Base-by-base conservation (phyloP, 1,140 invertebrate species). In the Pararge aegeria region DNA sequence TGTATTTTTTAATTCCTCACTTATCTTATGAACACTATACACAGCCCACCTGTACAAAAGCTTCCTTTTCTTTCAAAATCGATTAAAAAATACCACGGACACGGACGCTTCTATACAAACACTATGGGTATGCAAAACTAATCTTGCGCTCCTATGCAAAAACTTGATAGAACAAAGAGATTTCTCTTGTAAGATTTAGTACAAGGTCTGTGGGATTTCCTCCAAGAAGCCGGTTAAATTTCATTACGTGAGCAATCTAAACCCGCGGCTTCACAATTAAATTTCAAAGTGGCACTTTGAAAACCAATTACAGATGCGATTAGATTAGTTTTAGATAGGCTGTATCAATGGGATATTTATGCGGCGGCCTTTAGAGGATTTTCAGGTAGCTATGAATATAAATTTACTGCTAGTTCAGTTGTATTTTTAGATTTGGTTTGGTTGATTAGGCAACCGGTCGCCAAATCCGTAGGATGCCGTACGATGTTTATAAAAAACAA, bases 261-360 rank as follows among this genome's bases (percentile, higher is more conserved):
- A 40, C 42, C 51, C 24, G 49, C 49, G 49, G 27, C 10, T 19
- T 48, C 52, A 48, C 51, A 55, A 61, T 61, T 55, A 61, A 55
- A 49, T 54, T 55, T 61, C 51, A 61, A 61, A 54, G 29, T 34
- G 44, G 51, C 51, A 37, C 58, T 55, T 42, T 18, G 27, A 40
- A 40, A 61, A 53, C 24, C 42, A 55, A 60, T 60, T 55, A 61
- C 30, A 55, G 38, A 61, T 37, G 16, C 44, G 51, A 61, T 61
- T 56, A 37, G 49, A 52, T 52, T 56, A 49, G 27, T 48, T 49
- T 56, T 42, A 29, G 20, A 54, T 54, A 42, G 52, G 34, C 38
- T 21, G 4, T 29, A 7, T 44, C 20, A 29, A 24, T 54, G 37
- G 38, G 10, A 52, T 27, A 15, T 54, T 54, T 24, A 54, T 30